Evolutionary conservation across 2,888 invertebrate genomes (phyloP), one percentile per base, ranked within the genome.

Genomic region (Drosophila recens): DNA sequence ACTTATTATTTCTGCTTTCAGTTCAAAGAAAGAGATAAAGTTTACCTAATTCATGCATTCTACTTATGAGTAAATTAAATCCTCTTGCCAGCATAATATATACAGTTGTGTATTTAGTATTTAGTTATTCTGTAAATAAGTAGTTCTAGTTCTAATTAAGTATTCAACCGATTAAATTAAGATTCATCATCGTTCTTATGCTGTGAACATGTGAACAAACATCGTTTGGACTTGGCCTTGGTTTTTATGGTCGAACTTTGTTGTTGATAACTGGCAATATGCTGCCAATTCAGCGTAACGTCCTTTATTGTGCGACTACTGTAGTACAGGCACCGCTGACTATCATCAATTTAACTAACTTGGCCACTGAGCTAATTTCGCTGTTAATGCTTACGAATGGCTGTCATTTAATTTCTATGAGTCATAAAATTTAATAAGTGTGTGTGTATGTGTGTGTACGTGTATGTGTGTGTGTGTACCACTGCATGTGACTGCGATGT

Each of bases 361-460:
- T 11, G 40, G 61, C 48, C 43, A 46, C 61, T 52, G 65, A 72
- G 68, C 76, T 87, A 83, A 83, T 89, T 83, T 75, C 68, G 67
- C 58, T 42, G 79, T 63, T 89, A 84, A 83, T 79, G 66, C 73
- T 79, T 83, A 89, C 82, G 82, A 89, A 84, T 89, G 68, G 58
- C 82, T 68, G 81, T 76, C 87, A 72, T 84, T 87, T 89, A 73
- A 84, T 87, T 89, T 89, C 65, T 76, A 81, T 76, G 70, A 67
- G 84, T 73, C 81, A 89, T 84, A 72, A 75, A 87, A 87, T 80
- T 79, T 66, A 65, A 77, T 76, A 75, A 38, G 42, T 68, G 51
- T 51, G 15, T 40, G 11, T 36, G 23, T 3, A 3, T 23, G 23
- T n/a, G 23, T 53, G 23, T 68, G 49, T 45, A 20, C 62, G 20